Evolutionary conservation across 2,888 invertebrate genomes (phyloP).

Genomic region (Oithona nana): DNA sequence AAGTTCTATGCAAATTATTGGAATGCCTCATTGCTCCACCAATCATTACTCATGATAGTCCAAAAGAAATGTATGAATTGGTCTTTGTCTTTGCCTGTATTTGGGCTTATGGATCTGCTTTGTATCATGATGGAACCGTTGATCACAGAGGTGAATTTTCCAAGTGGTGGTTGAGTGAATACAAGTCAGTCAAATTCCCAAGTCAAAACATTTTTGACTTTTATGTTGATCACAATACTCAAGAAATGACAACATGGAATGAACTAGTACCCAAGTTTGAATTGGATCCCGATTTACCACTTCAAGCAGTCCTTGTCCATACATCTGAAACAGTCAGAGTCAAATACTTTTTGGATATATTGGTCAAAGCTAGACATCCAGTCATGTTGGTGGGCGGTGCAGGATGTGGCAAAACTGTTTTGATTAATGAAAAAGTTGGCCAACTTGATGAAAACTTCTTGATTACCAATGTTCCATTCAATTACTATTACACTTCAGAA

Average conservation of each 20-base stretch:
- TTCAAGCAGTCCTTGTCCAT: slow-evolving; percentile 76
- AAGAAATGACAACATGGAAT: slow-evolving; percentile 66
- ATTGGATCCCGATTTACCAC: slow-evolving; percentile 68
- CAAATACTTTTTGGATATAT: slow-evolving; percentile 64
- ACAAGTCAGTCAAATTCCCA: slow-evolving; percentile 73
- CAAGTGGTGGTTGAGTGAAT: slow-evolving; percentile 96
- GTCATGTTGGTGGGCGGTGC: slow-evolving; percentile 81
- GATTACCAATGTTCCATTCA: slow-evolving; percentile 78
- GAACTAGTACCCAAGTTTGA: slow-evolving; percentile 76
- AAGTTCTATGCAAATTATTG: slow-evolving; percentile 75
- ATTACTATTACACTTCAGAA: slow-evolving; percentile 55
- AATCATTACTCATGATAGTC: slow-evolving; percentile 67
- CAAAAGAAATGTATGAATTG: slow-evolving; percentile 83
- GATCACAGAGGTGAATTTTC: slow-evolving; percentile 88
- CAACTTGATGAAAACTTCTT: slow-evolving; percentile 64
- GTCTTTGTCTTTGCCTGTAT: slow-evolving; percentile 89
- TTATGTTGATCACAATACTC: slow-evolving; percentile 51
- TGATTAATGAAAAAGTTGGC: slow-evolving; percentile 60
- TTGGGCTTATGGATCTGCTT: slow-evolving; percentile 91
- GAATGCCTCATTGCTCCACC: slow-evolving; percentile 62
- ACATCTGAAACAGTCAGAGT: slow-evolving; percentile 81
- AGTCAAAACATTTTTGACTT: slow-evolving; percentile 88
- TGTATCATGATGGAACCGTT: slow-evolving; percentile 80
- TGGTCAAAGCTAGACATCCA: slow-evolving; percentile 71
- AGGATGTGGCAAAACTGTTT: slow-evolving; percentile 86